These are phyloP conservation scores for Itoplectis maculator DNA, from an alignment of 2,888 invertebrate genomes.

Conservation along the genomic window DNA sequence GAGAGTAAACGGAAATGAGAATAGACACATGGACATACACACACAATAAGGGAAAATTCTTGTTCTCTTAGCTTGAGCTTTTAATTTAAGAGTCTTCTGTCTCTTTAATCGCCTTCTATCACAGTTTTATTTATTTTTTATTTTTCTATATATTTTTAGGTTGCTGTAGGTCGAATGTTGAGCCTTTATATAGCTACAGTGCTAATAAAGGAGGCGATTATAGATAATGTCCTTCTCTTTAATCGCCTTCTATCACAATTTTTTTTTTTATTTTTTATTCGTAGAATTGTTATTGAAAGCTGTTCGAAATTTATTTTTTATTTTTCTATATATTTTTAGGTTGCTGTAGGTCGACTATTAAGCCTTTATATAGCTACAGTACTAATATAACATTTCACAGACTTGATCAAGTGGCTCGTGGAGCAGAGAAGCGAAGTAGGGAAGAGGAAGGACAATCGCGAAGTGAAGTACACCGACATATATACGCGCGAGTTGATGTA, in stretches of 20 bases:
- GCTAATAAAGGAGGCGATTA: too few relatives aligned
- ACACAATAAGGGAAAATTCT: constrained; percentile 75
- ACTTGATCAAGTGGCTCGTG: not conserved
- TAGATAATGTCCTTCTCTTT: too few relatives aligned
- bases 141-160: constrained; percentile 15
- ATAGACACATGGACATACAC: constrained; percentile 64
- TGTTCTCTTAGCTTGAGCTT: constrained; percentile 79
- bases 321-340: not conserved
- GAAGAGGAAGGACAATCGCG: constrained; percentile 15
- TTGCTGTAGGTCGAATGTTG: too few relatives aligned
- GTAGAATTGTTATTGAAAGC: too few relatives aligned
- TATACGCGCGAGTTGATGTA: constrained; percentile 23
- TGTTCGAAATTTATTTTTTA: not conserved
- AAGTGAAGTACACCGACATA: constrained; percentile 27
- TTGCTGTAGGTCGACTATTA: not conserved
- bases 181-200: too few relatives aligned
- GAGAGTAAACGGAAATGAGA: constrained; percentile 67
- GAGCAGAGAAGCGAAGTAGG: constrained; percentile 17
- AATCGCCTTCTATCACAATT: not conserved
- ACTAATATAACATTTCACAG: constrained; percentile 3
- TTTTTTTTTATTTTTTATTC: too few relatives aligned
- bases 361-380: not conserved
- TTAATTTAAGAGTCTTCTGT: constrained; percentile 74
- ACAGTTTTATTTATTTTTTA: constrained; percentile 6
- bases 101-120: constrained; percentile 24